Base-by-base conservation (phyloP, 2,113 vertebrate genomes). In the Campylomormyrus numenius region DNA sequence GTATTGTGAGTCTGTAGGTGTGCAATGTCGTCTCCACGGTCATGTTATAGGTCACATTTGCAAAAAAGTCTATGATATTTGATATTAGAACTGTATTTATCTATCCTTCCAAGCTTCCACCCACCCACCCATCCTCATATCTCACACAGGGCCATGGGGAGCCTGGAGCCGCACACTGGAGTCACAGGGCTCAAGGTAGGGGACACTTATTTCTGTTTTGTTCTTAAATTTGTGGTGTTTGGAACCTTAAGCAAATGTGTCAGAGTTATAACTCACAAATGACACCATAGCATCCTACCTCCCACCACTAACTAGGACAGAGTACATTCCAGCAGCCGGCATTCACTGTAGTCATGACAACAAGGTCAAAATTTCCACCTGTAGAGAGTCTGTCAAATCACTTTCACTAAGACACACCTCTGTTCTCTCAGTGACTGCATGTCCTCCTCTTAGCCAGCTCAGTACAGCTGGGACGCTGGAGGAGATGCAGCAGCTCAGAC, bases 261-360 rank as follows among this genome's bases (percentile, higher is more conserved):
- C 66, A 35, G n/a, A 15, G 13, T 39, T 77, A 77, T 39, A 77
- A 77, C 15, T 77, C 35, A 42, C 74, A 42, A 77, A 39, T 77
- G 74, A 5, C 15, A 77, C 35, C 17, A 42, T 2, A 77, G 13
- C 74, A 35, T 77, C 15, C 35, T 42, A 35, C 74, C 3, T 77
- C 31, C 74, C 70, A 31, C 70, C 70, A 39, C 31, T 5, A 77
- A 77, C 3, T 17, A 13, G 94, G 93, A 92, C 91, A 91, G 94
- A 92, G 95, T 95, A 93, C 93, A 93, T 93, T 95, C 94, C 92
- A 93, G 91, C 89, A 89, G 89, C 91, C 94, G 92, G 93, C 92
- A 94, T 94, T 93, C 91, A 88, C 91, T 92, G 95, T 96, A 96
- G 96, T 95, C 95, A 96, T 95, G 94, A 95, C 91, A 95, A 96